A percentile compares a stretch with the other conserved stretches of the same genome.
Conservation (phyloP, 2,888 invertebrate species). For the Tuta absoluta region DNA sequence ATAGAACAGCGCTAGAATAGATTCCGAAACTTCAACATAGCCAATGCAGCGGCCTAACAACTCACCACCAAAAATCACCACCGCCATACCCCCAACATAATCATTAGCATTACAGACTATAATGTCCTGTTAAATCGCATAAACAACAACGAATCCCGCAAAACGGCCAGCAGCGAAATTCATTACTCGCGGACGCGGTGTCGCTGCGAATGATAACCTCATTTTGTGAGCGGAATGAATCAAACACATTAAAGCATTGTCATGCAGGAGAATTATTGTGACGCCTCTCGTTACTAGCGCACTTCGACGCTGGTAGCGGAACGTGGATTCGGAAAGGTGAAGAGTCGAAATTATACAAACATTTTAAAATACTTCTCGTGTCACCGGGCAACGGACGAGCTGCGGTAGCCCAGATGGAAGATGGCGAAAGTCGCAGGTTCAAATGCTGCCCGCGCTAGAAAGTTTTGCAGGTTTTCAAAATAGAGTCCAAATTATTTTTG, state of each 20-base stretch:
- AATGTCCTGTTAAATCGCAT: constrained; percentile 36
- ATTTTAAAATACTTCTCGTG: too few species aligned
- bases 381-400: too few species aligned
- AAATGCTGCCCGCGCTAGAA: too few species aligned
- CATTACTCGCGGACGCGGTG: constrained; percentile 56
- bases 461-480: too few species aligned
- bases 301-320: constrained; percentile 67
- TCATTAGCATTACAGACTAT: constrained; percentile 23
- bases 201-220: constrained; percentile 78
- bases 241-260: constrained; percentile 80
- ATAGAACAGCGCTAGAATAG: too few species aligned
- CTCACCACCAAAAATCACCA: not conserved
- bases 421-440: too few species aligned
- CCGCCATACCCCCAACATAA: constrained; percentile 16
- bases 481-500: too few species aligned
- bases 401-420: too few species aligned
- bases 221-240: constrained; percentile 77
- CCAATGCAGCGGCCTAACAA: not conserved
- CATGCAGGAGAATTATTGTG: constrained; percentile 79
- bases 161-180: constrained; percentile 58
- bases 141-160: constrained; percentile 48
- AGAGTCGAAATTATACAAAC: constrained; percentile 48
- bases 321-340: constrained; percentile 36
- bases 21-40: not conserved
- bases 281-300: constrained; percentile 74